These are phyloP conservation scores for Diplosoma virens DNA, from an alignment of 23 tunicate genomes.

Conservation along the genomic window DNA sequence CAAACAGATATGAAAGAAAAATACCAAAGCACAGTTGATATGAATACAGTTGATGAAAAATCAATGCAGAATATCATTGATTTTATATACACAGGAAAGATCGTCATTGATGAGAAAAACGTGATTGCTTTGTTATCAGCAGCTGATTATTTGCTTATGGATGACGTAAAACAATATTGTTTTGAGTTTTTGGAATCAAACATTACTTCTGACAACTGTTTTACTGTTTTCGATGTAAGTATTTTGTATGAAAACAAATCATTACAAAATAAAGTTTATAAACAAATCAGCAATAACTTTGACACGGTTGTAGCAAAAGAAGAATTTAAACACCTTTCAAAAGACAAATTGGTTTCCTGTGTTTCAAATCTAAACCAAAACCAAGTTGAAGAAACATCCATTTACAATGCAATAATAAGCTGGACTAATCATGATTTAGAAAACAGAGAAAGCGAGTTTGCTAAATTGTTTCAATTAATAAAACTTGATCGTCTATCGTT, in stretches of 20 bases:
- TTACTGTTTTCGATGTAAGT: not conserved
- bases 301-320: not conserved
- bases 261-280: not conserved
- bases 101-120: not conserved
- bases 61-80: not conserved
- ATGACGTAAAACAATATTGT: not conserved
- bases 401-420: not conserved
- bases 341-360: not conserved
- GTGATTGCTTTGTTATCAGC: not conserved
- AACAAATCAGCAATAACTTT: not conserved
- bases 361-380: not conserved
- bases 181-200: not conserved
- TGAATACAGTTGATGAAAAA: not conserved
- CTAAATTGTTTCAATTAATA: not conserved
- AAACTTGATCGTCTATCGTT: not conserved
- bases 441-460: not conserved
- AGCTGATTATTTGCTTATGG: not conserved
- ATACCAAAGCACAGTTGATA: not conserved
- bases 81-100: not conserved
- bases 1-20: not conserved
- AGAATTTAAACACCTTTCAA: not conserved
- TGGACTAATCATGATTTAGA: not conserved
- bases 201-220: not conserved
- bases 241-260: not conserved
- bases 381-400: not conserved